phyloP scores from a whole-genome alignment of 2,113 vertebrate genomes.

The Ailuropoda melanoleuca region DNA sequence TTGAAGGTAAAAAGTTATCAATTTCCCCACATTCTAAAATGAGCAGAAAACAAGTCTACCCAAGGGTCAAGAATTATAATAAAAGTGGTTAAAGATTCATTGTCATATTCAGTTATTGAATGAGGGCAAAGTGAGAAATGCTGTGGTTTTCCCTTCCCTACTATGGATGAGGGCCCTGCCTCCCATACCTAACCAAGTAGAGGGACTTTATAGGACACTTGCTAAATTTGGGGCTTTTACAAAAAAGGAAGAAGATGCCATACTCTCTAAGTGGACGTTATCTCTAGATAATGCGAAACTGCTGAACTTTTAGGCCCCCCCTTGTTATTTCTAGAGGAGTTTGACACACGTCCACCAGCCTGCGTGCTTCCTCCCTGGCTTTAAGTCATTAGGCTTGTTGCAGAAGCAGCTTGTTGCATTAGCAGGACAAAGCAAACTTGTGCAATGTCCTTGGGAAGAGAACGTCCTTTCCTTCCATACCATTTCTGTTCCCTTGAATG shows the following conservation, averaged over 20 bases:
- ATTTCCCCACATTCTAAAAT: neutral
- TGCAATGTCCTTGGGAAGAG: neutral
- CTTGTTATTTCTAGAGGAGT: neutral
- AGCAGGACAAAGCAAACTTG: neutral
- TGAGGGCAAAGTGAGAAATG: neutral
- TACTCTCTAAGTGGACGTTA: neutral
- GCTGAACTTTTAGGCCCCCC: neutral
- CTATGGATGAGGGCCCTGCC: neutral
- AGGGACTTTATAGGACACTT: neutral
- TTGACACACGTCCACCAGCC: neutral
- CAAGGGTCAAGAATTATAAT: neutral
- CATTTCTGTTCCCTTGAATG: neutral
- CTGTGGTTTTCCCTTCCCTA: neutral
- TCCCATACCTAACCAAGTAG: too few species aligned
- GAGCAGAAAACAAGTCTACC: neutral
- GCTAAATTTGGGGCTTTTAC: neutral
- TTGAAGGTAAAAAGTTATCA: neutral
- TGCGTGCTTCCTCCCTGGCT: neutral
- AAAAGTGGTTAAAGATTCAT: neutral
- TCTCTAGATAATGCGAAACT: neutral
- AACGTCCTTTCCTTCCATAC: neutral
- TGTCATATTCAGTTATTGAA: neutral
- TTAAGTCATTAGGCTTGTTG: neutral
- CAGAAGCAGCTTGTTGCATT: too few species aligned
- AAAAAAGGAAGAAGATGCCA: neutral